Evolutionary conservation across 2,113 vertebrate genomes (phyloP), one percentile per base, ranked within the genome.

Genomic region (Lipotes vexillifer): DNA sequence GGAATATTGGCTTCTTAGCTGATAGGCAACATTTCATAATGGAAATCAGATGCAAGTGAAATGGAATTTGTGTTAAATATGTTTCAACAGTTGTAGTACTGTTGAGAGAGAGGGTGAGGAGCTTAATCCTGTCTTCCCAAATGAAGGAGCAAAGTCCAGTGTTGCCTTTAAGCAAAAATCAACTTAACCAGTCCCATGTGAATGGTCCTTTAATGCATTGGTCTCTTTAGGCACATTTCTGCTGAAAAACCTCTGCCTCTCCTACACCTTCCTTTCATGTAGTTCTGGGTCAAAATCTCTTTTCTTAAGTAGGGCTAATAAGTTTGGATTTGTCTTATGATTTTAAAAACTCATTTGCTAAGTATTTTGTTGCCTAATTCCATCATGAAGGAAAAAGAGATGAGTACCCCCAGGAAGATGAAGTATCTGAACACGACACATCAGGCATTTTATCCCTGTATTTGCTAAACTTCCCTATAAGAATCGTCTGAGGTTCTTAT

Each of bases 31-130:
- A 78, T 65, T 88, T 94, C 68, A 33, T 93, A 96, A 85, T 96
- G 65, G 71, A 83, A 86, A 90, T 97, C 41, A 96, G 38, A 63
- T 83, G 83, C 38, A 78, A 80, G 77, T 77, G 86, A 88, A 90
- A 49, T 85, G 71, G 6, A 61, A n/a, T 84, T 97, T 95, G 63
- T 93, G 69, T 95, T 92, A 92, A 94, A 65, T 86, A 84, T 41
- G 14, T 66, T 89, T 95, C 69, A 77, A 3, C 92, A 83, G 92
- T 69, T 65, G 15, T 55, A 69, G 31, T 92, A 78, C 55, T 77
- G 21, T 77, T 88, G 82, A 59, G n/a, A 41, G 25, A 55, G 3
- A 21, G 80, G 27, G 11, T 71, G 44, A 96, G 13, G 68, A 83
- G 36, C 46, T 96, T 94, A 92, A 59, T 95, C n/a, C 38, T 72